phyloP scores from a whole-genome alignment of 30 jellyfish, hydroid and myxozoan species.

The Aurelia sp. region DNA sequence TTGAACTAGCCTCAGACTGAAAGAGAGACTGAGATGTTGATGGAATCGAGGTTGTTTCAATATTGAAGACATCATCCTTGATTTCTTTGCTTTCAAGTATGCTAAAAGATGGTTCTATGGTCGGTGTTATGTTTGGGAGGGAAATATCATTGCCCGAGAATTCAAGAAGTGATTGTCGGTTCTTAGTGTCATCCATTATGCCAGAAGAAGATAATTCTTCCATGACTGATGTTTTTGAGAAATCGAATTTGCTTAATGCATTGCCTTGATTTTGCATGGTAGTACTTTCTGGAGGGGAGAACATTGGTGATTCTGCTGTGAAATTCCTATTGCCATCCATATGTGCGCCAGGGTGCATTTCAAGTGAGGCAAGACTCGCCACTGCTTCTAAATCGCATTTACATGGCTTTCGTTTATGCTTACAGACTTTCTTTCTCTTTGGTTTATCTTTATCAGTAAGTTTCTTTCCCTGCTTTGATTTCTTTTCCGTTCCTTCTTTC shows the following conservation, averaged over 20 bases:
- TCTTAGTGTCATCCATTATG: neutral
- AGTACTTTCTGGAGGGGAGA: neutral
- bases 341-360: neutral
- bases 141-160: neutral
- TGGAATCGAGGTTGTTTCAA: neutral
- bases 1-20: neutral
- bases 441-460: neutral
- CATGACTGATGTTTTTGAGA: neutral
- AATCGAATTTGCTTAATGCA: neutral
- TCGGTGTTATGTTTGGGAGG: no score
- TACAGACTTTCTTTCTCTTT: slow-evolving; percentile 13
- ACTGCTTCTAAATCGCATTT: slow-evolving; percentile 17
- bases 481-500: neutral
- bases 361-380: neutral
- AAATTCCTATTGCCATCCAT: neutral
- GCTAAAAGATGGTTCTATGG: slow-evolving; percentile 44
- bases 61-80: neutral
- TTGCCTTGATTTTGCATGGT: neutral
- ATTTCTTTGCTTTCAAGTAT: slow-evolving; percentile 51
- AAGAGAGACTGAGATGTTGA: neutral
- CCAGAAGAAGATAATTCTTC: neutral
- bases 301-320: neutral
- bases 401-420: slow-evolving; percentile 53
- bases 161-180: neutral
- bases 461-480: neutral